Conservation (phyloP, 2,797 vertebrate genomes). For the Phrynocephalus vlangalii region DNA sequence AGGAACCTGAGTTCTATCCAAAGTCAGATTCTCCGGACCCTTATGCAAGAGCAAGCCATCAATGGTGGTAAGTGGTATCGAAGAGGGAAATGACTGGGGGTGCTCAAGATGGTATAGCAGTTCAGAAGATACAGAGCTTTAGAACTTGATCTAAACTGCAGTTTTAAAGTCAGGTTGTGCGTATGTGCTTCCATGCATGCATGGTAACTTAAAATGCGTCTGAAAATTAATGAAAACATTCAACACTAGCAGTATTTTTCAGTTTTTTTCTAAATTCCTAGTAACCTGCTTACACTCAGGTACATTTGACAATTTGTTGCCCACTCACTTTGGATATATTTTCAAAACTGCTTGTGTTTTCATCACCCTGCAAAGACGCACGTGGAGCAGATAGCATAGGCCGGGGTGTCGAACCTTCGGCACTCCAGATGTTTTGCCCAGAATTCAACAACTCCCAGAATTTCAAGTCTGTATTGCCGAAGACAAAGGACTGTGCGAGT, state of each 20-base stretch:
- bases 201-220: not conserved
- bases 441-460: no score
- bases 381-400: not conserved
- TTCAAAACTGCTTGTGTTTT: not conserved
- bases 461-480: no score
- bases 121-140: not conserved
- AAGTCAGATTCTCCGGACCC: conserved; percentile 91
- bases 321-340: not conserved
- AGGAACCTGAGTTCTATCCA: conserved; percentile 90
- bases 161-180: not conserved
- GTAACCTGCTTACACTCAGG: no score
- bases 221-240: not conserved
- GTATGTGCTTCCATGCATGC: no score
- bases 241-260: no score
- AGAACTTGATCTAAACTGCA: not conserved
- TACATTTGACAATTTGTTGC: no score
- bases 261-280: no score
- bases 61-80: conserved; percentile 66
- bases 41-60: conserved; percentile 88
- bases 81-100: no score
- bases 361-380: not conserved
- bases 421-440: no score
- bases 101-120: not conserved
- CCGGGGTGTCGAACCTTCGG: no score
- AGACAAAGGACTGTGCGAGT: no score